phyloP scores from a whole-genome alignment of 1,140 invertebrate species.

The Bombyx mandarina region DNA sequence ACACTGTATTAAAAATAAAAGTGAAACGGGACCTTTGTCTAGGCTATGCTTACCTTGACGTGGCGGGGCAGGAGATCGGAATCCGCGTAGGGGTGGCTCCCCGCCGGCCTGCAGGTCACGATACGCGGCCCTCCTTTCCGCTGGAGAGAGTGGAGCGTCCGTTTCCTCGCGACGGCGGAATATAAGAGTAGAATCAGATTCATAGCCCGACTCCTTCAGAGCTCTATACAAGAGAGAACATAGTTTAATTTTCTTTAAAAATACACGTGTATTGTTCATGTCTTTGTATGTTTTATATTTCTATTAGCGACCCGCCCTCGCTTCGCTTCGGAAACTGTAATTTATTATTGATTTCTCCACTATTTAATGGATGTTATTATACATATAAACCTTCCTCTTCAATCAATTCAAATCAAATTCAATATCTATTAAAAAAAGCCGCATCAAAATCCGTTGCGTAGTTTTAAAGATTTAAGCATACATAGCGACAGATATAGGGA shows the following conservation, averaged over 20 bases:
- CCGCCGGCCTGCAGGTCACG: slow-evolving; percentile 90
- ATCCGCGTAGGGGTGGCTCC: slow-evolving; percentile 89
- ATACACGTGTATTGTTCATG: background rate
- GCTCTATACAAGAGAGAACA: slow-evolving; percentile 71
- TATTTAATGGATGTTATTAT: too few species aligned
- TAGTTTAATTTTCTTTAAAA: background rate
- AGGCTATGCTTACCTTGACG: slow-evolving; percentile 36
- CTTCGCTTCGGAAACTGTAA: too few species aligned
- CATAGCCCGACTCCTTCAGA: slow-evolving; percentile 90
- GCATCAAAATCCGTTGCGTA: too few species aligned
- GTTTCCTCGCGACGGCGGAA: slow-evolving; percentile 79
- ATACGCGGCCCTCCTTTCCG: slow-evolving; percentile 86
- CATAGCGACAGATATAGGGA: too few species aligned
- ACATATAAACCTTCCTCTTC: too few species aligned
- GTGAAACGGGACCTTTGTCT: too few species aligned
- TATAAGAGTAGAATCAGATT: slow-evolving; percentile 90
- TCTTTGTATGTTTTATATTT: background rate
- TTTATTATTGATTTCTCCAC: too few species aligned
- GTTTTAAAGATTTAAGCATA: too few species aligned
- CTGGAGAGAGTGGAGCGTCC: slow-evolving; percentile 79
- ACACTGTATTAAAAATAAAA: too few species aligned
- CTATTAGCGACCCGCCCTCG: too few species aligned
- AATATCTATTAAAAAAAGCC: too few species aligned
- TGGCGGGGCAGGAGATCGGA: slow-evolving; percentile 86
- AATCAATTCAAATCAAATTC: too few species aligned